Evolutionary conservation across 2,113 vertebrate genomes (phyloP), one percentile per base, ranked within the genome.

Genomic region (Scomber japonicus): DNA sequence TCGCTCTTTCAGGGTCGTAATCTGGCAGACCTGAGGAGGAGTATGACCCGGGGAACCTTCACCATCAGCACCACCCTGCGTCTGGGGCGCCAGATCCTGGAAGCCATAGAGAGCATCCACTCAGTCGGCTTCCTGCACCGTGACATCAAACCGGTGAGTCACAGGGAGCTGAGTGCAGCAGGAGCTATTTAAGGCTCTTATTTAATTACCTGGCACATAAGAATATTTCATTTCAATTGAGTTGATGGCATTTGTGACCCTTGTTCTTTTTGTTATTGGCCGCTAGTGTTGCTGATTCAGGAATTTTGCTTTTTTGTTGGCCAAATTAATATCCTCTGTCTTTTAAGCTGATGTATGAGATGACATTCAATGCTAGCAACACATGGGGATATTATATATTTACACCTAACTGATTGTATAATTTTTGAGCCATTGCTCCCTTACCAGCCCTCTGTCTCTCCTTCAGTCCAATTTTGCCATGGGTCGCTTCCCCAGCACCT

Each of bases 31-130:
- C 94, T 99, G 79, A 96, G 98, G 76, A 96, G 98, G 66, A 99
- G 98, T 67, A 99, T 99, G 80, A 95, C 95, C 70, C 94, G 97
- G 31, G 98, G 98, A 35, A 99, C 97, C 0, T 99, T 99, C 93
- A 97, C 96, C 71, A 94, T 99, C 82, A 98, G 97, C 88, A 99
- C 97, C 80, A 99, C 97, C 30, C 95, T 99, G 82, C 94, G 98
- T 8, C 95, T 99, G 73, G 98, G 98, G 5, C 96, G 94, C 44
- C 98, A 99, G 95, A 99, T 99, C 85, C 93, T 99, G 93, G 96
- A 99, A 73, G 96, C 97, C 78, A 97, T 99, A 75, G 97, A 99
- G 92, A 99, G 98, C 94, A 99, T 99, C 90, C 98, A 99, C 94
- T 97, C 97, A 11, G 97, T 99, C 35, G 98, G 98, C 76, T 99